Base-by-base conservation (phyloP, 2,113 vertebrate species). In the Salminus brasiliensis region DNA sequence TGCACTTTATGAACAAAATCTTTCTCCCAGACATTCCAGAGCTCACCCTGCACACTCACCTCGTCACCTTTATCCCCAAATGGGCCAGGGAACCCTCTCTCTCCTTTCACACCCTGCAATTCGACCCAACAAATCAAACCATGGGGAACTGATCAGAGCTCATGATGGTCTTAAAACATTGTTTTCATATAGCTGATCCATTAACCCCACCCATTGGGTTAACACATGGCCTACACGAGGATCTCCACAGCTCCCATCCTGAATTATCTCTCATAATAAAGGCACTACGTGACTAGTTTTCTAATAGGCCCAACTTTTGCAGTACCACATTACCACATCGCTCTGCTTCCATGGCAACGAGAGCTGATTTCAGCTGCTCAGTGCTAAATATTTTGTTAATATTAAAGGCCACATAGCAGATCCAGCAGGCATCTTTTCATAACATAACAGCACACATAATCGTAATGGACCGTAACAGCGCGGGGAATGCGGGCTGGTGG, bases 81-180 rank as follows among this genome's bases (percentile, higher is more conserved):
- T 57, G 96, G 93, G 4, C 98, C 98, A 81, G 96, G 91, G 89
- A 96, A 98, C 52, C 98, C 98, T 84, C 97, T 92, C 87, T 99
- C 98, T 85, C 98, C 98, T 93, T 99, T 99, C 84, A 86, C 94
- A 86, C 98, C 98, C 98, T 99, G 74, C 49, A 88, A 91, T 88
- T 81, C 89, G 1, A 59, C 53, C 84, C 75, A 57, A 77, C 18
- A 72, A 49, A 73, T 63, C 3, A 62, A 85, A 76, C 0, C 65
- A 15, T 18, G 59, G 52, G 81, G 23, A 25, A 25, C 23, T 55
- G 23, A 25, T 55, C 3, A 55, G 16, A 52, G 52, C 25, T 10
- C 52, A 25, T 1, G 52, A 55, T 23, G n/a, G 25, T 55, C 23
- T 11, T 55, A n/a, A 55, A 29, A 59, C 29, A 65, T 6, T 10